phyloP scores from a whole-genome alignment of 2,797 vertebrate genomes.

The Acanthurus leucopareius region DNA sequence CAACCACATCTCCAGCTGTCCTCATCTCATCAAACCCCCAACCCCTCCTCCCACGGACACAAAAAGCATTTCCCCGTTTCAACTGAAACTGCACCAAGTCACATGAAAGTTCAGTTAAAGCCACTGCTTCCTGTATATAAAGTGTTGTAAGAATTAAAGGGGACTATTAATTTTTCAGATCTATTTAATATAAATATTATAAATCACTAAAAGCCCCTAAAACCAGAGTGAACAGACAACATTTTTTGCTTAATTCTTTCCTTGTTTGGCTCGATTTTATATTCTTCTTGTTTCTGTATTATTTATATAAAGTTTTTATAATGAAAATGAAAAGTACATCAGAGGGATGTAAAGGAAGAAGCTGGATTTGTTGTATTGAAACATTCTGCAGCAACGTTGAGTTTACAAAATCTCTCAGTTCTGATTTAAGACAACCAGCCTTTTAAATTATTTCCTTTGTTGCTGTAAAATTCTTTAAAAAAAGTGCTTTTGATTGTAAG shows the following conservation, averaged over 20 bases:
- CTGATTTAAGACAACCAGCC: background rate
- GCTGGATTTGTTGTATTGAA: background rate
- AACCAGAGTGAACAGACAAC: background rate
- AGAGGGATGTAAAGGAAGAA: background rate
- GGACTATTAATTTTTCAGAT: rapidly evolving
- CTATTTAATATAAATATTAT: background rate
- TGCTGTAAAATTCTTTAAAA: background rate
- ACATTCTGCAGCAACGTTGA: background rate
- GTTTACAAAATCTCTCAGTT: background rate
- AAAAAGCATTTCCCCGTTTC: slow-evolving; percentile 31
- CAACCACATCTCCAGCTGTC: slow-evolving; percentile 83
- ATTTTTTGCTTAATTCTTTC: background rate
- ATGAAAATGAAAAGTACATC: background rate
- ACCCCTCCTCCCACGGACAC: background rate
- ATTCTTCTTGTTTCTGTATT: background rate
- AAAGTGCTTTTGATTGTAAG: background rate
- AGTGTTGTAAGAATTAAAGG: background rate
- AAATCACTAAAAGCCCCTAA: background rate
- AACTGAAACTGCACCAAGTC: slow-evolving; percentile 86
- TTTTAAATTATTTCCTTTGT: background rate
- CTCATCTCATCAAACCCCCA: slow-evolving; percentile 65
- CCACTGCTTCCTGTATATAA: background rate
- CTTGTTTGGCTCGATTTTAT: background rate
- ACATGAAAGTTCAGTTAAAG: slow-evolving; percentile 33
- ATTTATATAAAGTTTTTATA: background rate